Evolutionary conservation across 2,113 vertebrate species (phyloP), one percentile per base, ranked within the genome.

Genomic region (Phoxinus phoxinus): DNA sequence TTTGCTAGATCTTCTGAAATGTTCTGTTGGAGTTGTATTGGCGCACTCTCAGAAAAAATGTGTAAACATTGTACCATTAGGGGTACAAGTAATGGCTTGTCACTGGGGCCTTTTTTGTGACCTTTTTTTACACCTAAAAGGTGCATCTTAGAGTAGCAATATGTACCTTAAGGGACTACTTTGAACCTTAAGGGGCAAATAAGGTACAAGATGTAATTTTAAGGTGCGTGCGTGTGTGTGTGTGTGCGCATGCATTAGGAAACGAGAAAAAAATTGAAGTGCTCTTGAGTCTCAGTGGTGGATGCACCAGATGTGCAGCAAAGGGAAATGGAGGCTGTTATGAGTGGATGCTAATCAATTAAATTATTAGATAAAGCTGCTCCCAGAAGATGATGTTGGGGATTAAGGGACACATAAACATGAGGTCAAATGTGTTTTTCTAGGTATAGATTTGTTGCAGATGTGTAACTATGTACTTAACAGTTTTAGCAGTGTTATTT

Each of bases 311-410:
- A 84, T 87, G 90, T 80, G 87, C 44, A 83, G 71, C 72, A 77
- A 65, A 79, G 41, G 71, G 71, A 85, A 85, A 87, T 87, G 69
- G 1, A 69, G 87, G 88, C 87, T 89, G 83, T 75, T 74, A 77
- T 58, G 56, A 89, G 72, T 84, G 87, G 63, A 86, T 86, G 83
- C 84, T 78, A 78, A 86, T 90, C 48, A 84, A 17, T 59, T 67
- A 32, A 74, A 84, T 71, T 44, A 84, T 92, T 82, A 83, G 83
- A 90, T 87, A 79, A 86, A 72, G 67, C 48, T 8, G 10, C 35
- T 77, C 12, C 77, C n/a, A 65, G 58, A 65, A 65, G 80, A 69
- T 12, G 11, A 27, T 51, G 41, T 51, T 46, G 5, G 41, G 10
- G 25, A 81, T 48, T 10, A 11, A 51, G 27, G 3, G 59, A 81